Evolutionary conservation across 2,888 invertebrate species (phyloP).

Genomic region (Xanthorhoe spadicearia): DNA sequence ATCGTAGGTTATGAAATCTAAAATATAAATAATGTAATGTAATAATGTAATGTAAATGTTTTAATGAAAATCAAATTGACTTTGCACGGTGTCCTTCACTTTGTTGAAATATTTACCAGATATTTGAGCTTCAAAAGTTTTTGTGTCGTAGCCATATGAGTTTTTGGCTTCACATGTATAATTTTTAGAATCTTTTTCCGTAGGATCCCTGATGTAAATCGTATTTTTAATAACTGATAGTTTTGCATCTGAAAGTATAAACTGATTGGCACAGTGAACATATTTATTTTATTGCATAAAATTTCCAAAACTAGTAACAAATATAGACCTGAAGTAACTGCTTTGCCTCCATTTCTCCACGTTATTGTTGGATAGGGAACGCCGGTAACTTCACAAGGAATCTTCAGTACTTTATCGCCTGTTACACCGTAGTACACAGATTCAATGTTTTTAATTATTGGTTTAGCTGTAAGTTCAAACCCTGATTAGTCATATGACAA

Average conservation of each 20-base stretch:
- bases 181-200: conserved; percentile 25
- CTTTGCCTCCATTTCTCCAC: conserved; percentile 35
- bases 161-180: conserved; percentile 45
- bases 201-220: conserved; percentile 40
- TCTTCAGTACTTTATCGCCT: conserved; percentile 39
- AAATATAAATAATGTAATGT: too few relatives aligned
- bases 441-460: conserved; percentile 34
- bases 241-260: conserved; percentile 38
- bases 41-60: too few relatives aligned
- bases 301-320: neutral
- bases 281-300: neutral
- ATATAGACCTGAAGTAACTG: conserved; percentile 20
- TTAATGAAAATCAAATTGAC: neutral
- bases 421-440: conserved; percentile 34
- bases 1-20: conserved; percentile 16
- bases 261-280: too few relatives aligned
- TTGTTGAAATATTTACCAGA: conserved; percentile 24
- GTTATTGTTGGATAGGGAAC: conserved; percentile 43
- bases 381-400: conserved; percentile 46
- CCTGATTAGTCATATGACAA: too few relatives aligned
- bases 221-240: conserved; percentile 28
- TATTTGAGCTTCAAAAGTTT: conserved; percentile 24
- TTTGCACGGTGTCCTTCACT: neutral
- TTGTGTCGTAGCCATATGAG: conserved; percentile 29
- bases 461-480: too few relatives aligned